Evolutionary conservation across 1,140 invertebrate genomes (phyloP), one percentile per base, ranked within the genome.

Genomic region (Drosophila funebris): DNA sequence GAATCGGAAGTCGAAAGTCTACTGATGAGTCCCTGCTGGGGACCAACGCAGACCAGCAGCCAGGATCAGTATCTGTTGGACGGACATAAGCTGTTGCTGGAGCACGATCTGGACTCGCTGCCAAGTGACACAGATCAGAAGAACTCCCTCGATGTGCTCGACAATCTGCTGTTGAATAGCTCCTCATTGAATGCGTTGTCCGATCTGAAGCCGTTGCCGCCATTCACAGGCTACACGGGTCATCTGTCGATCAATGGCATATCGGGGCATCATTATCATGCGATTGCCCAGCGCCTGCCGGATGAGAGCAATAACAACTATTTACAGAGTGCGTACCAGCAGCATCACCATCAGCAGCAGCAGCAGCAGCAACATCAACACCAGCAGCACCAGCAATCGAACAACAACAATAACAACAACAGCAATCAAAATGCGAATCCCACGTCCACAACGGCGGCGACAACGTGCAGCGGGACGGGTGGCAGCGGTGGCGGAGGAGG

Each of bases 191-290:
- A 93, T 70, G 93, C 93, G 9, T 93, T 97, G 33, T 96, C 96
- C 3, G 96, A 97, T 82, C 93, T 97, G 46, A 97, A 97, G 90
- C 97, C 97, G 0, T 92, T 98, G 64, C 96, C 96, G 0, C 96
- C 96, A 0, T 97, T 97, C 91, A 96, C 96, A 11, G 95, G 95
- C 9, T 97, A 96, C 92, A 97, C 96, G 1, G 96, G 95, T 1
- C 96, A 96, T 80, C 92, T 96, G 24, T 96, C 95, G 73, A 96
- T 96, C 90, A 96, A 97, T 92, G 96, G 96, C 16, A 96, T 97
- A 81, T 95, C 96, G 44, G 95, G 96, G n/a, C 96, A 96, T 84
- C 96, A 97, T 85, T 96, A 96, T 92, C 96, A 97, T 91, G 94
- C 96, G 71, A 96, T 97, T 92, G 95, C 96, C 3, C 94, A 95